phyloP scores from a whole-genome alignment of 1,140 invertebrate genomes.

The Drosophila equinoxialis region DNA sequence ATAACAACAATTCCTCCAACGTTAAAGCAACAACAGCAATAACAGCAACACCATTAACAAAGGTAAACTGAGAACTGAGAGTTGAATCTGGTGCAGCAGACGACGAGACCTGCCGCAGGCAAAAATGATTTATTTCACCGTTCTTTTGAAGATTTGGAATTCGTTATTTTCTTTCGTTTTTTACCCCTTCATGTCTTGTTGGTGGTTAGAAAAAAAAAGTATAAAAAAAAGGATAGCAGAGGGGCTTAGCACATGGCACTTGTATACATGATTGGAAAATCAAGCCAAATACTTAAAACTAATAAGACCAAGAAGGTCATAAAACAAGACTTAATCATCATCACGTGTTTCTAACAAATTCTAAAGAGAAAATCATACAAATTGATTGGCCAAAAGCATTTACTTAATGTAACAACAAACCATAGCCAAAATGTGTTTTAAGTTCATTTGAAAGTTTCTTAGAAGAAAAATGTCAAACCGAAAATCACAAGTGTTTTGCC shows the following conservation, averaged over 20 bases:
- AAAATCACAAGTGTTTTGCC: too few species aligned
- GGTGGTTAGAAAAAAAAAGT: conserved; percentile 1
- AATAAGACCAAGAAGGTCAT: neutral
- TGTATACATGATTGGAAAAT: neutral
- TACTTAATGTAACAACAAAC: too few species aligned
- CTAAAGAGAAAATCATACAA: neutral
- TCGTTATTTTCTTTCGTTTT: neutral
- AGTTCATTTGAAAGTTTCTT: too few species aligned
- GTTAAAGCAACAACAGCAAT: conserved; percentile 34
- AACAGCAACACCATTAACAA: conserved; percentile 38
- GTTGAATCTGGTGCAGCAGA: conserved; percentile 24
- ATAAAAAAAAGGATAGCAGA: neutral
- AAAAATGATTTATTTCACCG: conserved; percentile 44
- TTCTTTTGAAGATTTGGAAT: conserved; percentile 10
- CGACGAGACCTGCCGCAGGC: conserved; percentile 48
- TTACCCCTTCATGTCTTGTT: too few species aligned
- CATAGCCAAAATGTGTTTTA: too few species aligned
- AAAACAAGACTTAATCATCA: neutral
- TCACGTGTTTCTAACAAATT: neutral
- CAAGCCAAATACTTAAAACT: neutral
- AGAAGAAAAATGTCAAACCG: too few species aligned
- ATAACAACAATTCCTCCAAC: conserved; percentile 56
- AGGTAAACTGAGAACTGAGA: conserved; percentile 16
- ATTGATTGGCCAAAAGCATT: neutral
- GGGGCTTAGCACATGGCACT: neutral